These are phyloP conservation scores for Popillia japonica DNA, from an alignment of 1,140 invertebrate species.

Conservation along the genomic window DNA sequence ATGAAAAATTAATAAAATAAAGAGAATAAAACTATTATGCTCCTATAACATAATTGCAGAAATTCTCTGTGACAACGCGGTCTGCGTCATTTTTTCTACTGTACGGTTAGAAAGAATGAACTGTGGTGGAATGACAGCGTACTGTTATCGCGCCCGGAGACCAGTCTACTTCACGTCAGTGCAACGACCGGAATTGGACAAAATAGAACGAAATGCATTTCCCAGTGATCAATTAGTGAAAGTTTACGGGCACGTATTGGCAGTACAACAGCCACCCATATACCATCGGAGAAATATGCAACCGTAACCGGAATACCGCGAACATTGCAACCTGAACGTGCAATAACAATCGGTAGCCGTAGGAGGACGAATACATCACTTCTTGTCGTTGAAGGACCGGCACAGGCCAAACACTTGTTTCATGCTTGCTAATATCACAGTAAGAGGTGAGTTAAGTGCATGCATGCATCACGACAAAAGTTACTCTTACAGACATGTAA, in stretches of 20 bases:
- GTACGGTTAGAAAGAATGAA: background rate
- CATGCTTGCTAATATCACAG: conserved; percentile 37
- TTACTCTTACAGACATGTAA: too few relatives aligned
- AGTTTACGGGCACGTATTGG: background rate
- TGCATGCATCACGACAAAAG: background rate
- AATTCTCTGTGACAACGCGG: too few relatives aligned
- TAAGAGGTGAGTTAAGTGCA: conserved; percentile 36
- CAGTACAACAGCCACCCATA: background rate
- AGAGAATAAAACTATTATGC: too few relatives aligned
- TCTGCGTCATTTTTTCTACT: too few relatives aligned
- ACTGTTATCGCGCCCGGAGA: conserved; percentile 23
- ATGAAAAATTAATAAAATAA: too few relatives aligned
- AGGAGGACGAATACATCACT: background rate
- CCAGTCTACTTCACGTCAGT: conserved; percentile 36
- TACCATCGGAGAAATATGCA: background rate
- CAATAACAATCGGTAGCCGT: background rate
- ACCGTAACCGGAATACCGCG: background rate
- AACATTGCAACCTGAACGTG: background rate
- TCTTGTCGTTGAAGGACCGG: background rate
- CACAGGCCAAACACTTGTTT: background rate
- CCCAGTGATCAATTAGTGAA: conserved; percentile 24
- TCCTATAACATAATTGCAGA: too few relatives aligned
- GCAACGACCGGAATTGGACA: conserved; percentile 37
- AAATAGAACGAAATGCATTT: conserved; percentile 35
- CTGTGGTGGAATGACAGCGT: conserved; percentile 30